Percentiles rank a stretch among this genome's conserved stretches.
These are phyloP conservation scores for Bubalus kerabau DNA, from an alignment of 2,113 vertebrate genomes.

Conservation along the genomic window DNA sequence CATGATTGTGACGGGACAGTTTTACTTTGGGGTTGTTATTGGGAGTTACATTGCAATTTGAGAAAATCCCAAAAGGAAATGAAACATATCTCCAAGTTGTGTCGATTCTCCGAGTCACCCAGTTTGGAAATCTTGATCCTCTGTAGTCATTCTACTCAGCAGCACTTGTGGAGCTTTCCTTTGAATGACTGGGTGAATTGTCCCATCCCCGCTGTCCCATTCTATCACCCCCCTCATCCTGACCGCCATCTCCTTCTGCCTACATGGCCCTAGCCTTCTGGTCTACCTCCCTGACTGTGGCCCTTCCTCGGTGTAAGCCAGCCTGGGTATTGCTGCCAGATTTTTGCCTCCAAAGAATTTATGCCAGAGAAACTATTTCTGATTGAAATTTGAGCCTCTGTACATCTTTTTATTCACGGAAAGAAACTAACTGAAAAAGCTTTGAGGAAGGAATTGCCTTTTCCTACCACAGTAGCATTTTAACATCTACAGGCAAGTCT, in stretches of 20 bases:
- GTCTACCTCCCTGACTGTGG: not conserved
- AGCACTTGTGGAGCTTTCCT: not conserved
- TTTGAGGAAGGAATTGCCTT: not conserved
- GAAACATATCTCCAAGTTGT: not conserved
- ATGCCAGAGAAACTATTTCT: conserved; percentile 28
- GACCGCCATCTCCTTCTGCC: not conserved
- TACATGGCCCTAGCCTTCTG: not conserved
- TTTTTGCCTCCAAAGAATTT: conserved; percentile 15
- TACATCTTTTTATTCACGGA: conserved; percentile 24
- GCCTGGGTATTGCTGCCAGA: not conserved
- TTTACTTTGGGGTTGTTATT: not conserved
- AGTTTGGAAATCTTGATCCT: not conserved
- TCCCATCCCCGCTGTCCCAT: not conserved
- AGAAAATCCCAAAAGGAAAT: conserved; percentile 8
- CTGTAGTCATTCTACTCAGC: not conserved
- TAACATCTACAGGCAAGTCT: not conserved
- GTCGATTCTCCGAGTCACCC: not conserved
- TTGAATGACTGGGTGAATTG: not conserved
- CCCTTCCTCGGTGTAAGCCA: not conserved
- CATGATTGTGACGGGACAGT: not conserved
- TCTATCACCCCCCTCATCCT: not conserved
- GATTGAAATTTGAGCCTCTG: conserved; percentile 36
- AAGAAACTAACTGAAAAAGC: not conserved
- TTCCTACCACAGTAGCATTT: not conserved
- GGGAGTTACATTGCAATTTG: not conserved